phyloP scores from a whole-genome alignment of 2,113 vertebrate genomes.

The Pyxicephalus adspersus region DNA sequence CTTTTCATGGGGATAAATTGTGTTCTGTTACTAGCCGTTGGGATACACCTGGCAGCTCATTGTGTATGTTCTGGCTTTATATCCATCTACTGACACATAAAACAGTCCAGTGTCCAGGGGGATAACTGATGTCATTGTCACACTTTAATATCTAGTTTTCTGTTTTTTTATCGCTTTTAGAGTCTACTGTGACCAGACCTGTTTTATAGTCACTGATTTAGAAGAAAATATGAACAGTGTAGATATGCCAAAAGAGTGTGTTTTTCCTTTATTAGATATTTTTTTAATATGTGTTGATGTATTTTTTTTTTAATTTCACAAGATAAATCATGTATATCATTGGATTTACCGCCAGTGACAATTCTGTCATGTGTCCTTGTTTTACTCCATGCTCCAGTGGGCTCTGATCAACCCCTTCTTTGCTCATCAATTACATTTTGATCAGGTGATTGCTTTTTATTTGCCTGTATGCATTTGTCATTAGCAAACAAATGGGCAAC shows the following conservation, averaged over 20 bases:
- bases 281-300: too few species aligned
- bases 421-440: too few species aligned
- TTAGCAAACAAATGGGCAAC: too few species aligned
- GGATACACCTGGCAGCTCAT: background rate
- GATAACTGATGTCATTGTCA: conserved; percentile 5
- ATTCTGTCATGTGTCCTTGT: too few species aligned
- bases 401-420: too few species aligned
- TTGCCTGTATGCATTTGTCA: too few species aligned
- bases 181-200: background rate
- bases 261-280: too few species aligned
- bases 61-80: conserved; percentile 4
- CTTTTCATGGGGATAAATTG: conserved; percentile 8
- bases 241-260: background rate
- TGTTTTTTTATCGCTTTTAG: background rate
- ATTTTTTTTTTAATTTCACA: too few species aligned
- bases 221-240: background rate
- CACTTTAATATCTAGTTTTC: conserved; percentile 5
- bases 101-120: background rate
- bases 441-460: too few species aligned
- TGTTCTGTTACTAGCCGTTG: background rate
- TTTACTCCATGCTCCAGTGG: too few species aligned
- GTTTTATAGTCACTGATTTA: background rate
- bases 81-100: conserved; percentile 3
- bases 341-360: too few species aligned
- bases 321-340: too few species aligned